Conservation (phyloP, 2,888 invertebrate genomes). For the Caenorhabditis doughertyi region DNA sequence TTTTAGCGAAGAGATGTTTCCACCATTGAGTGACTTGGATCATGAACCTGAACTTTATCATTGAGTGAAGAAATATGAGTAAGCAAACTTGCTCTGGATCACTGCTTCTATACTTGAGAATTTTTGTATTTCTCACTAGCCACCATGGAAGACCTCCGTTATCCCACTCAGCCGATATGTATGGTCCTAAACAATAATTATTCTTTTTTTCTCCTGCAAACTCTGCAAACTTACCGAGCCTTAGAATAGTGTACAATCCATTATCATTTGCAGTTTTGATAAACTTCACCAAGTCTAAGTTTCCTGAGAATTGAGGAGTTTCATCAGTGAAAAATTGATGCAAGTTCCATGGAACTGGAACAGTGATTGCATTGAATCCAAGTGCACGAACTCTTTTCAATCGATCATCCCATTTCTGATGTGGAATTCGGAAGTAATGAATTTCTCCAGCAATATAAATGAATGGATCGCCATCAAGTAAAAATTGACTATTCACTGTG, state of each 20-base stretch:
- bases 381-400: slow-evolving; percentile 86
- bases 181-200: slow-evolving; percentile 67
- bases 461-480: slow-evolving; percentile 84
- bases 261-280: slow-evolving; percentile 70
- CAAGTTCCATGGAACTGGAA: slow-evolving; percentile 62
- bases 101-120: slow-evolving; percentile 46
- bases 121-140: slow-evolving; percentile 63
- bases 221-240: slow-evolving; percentile 62
- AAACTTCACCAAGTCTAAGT: slow-evolving; percentile 65
- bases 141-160: slow-evolving; percentile 76
- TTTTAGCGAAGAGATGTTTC: slow-evolving; percentile 49
- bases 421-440: slow-evolving; percentile 91
- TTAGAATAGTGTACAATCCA: slow-evolving; percentile 71
- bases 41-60: slow-evolving; percentile 35
- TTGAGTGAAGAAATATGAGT: background rate
- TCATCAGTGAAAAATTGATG: slow-evolving; percentile 59
- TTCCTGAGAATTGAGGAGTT: slow-evolving; percentile 36
- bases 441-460: slow-evolving; percentile 84
- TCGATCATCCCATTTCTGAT: slow-evolving; percentile 89
- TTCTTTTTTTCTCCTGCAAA: no score
- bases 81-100: slow-evolving; percentile 38
- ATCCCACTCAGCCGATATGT: slow-evolving; percentile 76
- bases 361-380: slow-evolving; percentile 64
- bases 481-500: slow-evolving; percentile 35
- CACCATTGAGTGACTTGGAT: slow-evolving; percentile 55